A percentile compares a stretch with the other conserved stretches of the same genome.
phyloP scores from a whole-genome alignment of 1,140 invertebrate species.

The Bathynomus jamesi region DNA sequence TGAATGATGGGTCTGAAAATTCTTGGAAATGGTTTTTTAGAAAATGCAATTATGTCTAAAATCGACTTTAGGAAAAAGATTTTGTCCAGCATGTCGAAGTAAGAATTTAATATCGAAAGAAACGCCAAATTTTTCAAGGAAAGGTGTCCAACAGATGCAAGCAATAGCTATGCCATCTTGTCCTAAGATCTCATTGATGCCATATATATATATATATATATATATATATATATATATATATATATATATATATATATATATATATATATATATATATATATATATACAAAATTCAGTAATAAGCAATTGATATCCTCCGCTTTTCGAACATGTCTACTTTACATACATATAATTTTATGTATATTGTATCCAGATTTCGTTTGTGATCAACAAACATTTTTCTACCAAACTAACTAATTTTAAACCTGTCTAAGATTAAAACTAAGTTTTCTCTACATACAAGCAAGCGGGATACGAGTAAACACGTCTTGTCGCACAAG shows the following conservation, averaged over 20 bases:
- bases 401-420: no score
- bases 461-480: neutral
- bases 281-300: neutral
- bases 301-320: neutral
- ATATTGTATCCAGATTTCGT: no score
- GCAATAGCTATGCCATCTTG: neutral
- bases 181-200: neutral
- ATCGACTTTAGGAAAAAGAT: no score
- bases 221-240: neutral
- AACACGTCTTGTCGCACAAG: neutral
- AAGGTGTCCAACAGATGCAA: neutral
- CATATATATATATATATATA: neutral
- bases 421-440: no score
- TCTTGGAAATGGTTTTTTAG: no score
- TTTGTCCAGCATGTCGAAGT: neutral
- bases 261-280: constrained; percentile 3
- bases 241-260: neutral
- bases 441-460: no score
- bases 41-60: no score
- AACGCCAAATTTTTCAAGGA: neutral
- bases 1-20: no score
- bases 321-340: neutral
- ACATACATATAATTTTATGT: neutral
- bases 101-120: neutral
- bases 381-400: no score